phyloP scores from a whole-genome alignment of 2,888 invertebrate genomes.

The Caenorhabditis afra region DNA sequence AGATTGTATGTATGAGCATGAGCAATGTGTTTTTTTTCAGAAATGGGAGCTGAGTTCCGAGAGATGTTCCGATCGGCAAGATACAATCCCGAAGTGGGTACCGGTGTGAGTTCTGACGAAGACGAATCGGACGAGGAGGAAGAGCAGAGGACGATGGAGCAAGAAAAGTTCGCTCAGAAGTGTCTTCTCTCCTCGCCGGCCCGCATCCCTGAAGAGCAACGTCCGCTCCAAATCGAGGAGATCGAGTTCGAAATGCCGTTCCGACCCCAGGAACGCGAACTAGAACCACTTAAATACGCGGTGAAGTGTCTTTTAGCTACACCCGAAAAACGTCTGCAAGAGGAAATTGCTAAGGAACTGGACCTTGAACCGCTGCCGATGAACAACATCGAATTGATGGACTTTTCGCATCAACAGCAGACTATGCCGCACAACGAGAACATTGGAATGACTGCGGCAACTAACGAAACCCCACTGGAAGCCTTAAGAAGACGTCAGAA shows the following conservation, averaged over 20 bases:
- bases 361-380: too few relatives aligned
- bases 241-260: too few relatives aligned
- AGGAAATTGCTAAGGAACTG: too few relatives aligned
- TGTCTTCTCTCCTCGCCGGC: neutral
- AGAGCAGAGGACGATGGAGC: neutral
- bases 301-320: too few relatives aligned
- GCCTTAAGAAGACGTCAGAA: slow-evolving; percentile 18
- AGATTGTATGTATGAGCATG: neutral
- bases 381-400: too few relatives aligned
- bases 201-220: neutral
- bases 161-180: neutral
- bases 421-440: neutral
- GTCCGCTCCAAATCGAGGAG: too few relatives aligned
- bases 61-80: slow-evolving; percentile 6
- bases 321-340: too few relatives aligned
- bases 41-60: neutral
- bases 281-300: too few relatives aligned
- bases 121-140: slow-evolving; percentile 1
- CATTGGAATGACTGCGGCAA: neutral
- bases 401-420: neutral
- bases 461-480: neutral
- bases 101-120: neutral
- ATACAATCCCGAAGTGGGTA: neutral
- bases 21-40: neutral
- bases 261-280: too few relatives aligned